These are phyloP conservation scores for Phylloscopus trochilus DNA, from an alignment of 2,113 vertebrate genomes.

Conservation along the genomic window DNA sequence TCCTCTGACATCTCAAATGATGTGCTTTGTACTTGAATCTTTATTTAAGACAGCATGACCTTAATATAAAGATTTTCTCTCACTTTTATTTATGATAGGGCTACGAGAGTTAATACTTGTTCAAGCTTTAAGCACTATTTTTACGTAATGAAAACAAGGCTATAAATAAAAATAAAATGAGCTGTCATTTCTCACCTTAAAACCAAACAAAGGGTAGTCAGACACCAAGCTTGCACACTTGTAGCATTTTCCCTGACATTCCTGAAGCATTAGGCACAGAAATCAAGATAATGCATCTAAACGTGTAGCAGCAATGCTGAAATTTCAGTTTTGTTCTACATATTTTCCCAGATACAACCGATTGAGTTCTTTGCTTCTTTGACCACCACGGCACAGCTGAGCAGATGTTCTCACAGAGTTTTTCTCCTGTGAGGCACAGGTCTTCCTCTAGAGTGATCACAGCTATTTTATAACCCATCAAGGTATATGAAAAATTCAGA, in stretches of 20 bases:
- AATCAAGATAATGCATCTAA: neutral
- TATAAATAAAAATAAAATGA: slow-evolving; percentile 43
- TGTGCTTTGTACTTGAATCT: slow-evolving; percentile 9
- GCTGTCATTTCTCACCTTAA: slow-evolving; percentile 11
- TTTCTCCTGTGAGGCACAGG: neutral
- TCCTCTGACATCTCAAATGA: neutral
- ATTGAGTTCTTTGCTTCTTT: neutral
- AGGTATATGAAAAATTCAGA: slow-evolving; percentile 38
- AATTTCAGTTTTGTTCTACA: neutral
- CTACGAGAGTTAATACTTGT: neutral
- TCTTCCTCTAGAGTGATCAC: neutral
- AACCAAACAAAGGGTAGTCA: neutral
- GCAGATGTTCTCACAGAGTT: slow-evolving; percentile 20
- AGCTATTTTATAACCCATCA: slow-evolving; percentile 47
- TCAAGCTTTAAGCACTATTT: slow-evolving; percentile 34
- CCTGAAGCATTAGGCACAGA: neutral
- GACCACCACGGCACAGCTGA: neutral
- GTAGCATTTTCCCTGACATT: neutral
- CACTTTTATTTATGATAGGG: slow-evolving; percentile 38
- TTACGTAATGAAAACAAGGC: neutral
- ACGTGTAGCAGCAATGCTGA: neutral
- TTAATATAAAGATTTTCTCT: slow-evolving; percentile 51
- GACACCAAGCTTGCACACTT: neutral
- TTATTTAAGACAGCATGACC: slow-evolving; percentile 37
- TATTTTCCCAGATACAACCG: neutral